Percentiles rank a stretch among this genome's conserved stretches.
Evolutionary conservation across 2,797 vertebrate species (phyloP).

Genomic region (Chaetophractus vellerosus): DNA sequence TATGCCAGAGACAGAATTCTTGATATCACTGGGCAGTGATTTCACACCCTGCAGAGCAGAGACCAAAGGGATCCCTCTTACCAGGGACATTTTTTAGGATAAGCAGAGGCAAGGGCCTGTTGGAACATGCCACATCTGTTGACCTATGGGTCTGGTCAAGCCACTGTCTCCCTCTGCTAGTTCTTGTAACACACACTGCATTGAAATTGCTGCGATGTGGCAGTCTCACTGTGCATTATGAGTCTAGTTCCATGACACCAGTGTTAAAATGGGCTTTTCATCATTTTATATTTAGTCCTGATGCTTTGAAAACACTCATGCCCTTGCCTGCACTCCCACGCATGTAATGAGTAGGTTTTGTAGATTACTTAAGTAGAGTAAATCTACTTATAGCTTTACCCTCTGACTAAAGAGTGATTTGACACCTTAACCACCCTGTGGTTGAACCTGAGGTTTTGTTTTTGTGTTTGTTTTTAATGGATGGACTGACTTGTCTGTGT

Average conservation of each 20-base stretch:
- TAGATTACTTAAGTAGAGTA: conserved; percentile 14
- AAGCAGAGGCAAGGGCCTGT: not conserved
- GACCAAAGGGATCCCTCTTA: not conserved
- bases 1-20: conserved; percentile 42
- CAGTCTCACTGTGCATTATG: not conserved
- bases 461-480: conserved; percentile 6
- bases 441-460: not conserved
- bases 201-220: not conserved
- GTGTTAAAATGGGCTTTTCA: not conserved
- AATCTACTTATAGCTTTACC: not conserved
- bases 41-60: conserved; percentile 51
- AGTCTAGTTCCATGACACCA: not conserved
- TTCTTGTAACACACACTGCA: not conserved
- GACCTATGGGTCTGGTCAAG: not conserved
- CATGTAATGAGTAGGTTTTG: conserved; percentile 55
- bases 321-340: not conserved
- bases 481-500: not conserved
- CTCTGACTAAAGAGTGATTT: conserved; percentile 6
- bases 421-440: conserved; percentile 2
- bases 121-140: not conserved
- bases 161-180: not conserved
- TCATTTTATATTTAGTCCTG: not conserved
- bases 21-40: conserved; percentile 62
- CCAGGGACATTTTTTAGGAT: not conserved
- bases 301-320: conserved; percentile 50